Evolutionary conservation across 1,140 invertebrate genomes (phyloP).

Genomic region (Pogonognathellus flavescens): DNA sequence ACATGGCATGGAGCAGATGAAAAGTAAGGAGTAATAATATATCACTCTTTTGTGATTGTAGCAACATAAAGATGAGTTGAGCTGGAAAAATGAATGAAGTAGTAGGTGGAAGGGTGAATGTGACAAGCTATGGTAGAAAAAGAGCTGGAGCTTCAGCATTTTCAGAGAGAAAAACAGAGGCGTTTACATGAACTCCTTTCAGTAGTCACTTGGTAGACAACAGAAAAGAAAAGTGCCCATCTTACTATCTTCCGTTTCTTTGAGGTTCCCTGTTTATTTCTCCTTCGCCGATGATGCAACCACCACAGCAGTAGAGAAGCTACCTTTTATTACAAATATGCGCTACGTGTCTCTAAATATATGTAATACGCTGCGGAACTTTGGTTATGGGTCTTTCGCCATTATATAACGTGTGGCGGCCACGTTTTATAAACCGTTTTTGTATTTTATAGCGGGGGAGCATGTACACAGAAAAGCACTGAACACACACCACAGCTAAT

Average conservation of each 20-base stretch:
- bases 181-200: background rate
- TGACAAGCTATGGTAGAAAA: background rate
- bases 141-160: background rate
- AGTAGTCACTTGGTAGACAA: background rate
- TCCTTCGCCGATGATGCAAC: background rate
- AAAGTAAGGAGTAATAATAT: slow-evolving; percentile 23
- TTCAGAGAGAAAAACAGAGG: background rate
- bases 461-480: no score
- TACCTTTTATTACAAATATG: no score
- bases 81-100: slow-evolving; percentile 31
- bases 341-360: no score
- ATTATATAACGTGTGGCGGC: no score
- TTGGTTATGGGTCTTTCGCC: no score
- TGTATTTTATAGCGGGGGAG: no score
- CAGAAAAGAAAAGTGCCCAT: background rate
- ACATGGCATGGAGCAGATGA: slow-evolving; percentile 12
- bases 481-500: background rate
- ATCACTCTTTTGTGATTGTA: slow-evolving; percentile 40
- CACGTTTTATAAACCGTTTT: no score
- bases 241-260: background rate
- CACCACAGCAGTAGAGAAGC: no score
- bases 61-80: slow-evolving; percentile 27
- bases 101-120: background rate
- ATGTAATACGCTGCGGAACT: no score
- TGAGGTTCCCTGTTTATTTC: background rate